Base-by-base conservation (phyloP, 2,797 vertebrate species). In the Megalops cyprinoides region DNA sequence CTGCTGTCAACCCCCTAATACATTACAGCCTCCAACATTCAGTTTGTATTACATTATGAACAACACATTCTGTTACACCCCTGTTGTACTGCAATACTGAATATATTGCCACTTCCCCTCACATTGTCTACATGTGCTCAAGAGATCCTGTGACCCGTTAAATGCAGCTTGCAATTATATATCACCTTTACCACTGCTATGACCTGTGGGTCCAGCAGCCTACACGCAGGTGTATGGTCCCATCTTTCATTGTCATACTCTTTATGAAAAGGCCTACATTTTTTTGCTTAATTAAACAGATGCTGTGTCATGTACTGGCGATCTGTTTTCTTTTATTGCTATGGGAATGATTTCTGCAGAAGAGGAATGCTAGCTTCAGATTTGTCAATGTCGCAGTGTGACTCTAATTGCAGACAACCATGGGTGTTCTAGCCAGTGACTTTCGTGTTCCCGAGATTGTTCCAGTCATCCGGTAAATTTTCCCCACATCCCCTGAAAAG, bases 401-500 rank as follows among this genome's bases (percentile, higher is more conserved):
- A 28, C 44, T 51, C 49, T 74, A 74, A 74, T 74, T 74, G 73
- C 46, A 14, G 73, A 23, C 44, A 39, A 44, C 73, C 73, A 49
- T 14, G 73, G 44, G 44, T 28, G 73, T 28, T 74, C 73, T 74
- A 44, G 73, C 67, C 67, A 31, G 86, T 87, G 89, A 88, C 89
- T 91, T 89, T 90, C 88, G 86, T 86, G 86, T 88, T 85, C 83
- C 80, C 84, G 84, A 85, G 86, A 90, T 91, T 91, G 88, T 91
- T 90, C 83, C 85, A 88, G 88, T 86, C 84, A 86, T 86, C 90
- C 87, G 84, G 83, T 89, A 91, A 87, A 91, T 89, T 84, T 83
- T 84, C 88, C 83, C 85, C 79, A 84, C 89, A 91, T 87, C 83
- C 85, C 56, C 28, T 92, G 89, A 90, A 94, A 94, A 93, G 92